Evolutionary conservation across 2,113 vertebrate genomes (phyloP).

Genomic region (Delphinapterus leucas): DNA sequence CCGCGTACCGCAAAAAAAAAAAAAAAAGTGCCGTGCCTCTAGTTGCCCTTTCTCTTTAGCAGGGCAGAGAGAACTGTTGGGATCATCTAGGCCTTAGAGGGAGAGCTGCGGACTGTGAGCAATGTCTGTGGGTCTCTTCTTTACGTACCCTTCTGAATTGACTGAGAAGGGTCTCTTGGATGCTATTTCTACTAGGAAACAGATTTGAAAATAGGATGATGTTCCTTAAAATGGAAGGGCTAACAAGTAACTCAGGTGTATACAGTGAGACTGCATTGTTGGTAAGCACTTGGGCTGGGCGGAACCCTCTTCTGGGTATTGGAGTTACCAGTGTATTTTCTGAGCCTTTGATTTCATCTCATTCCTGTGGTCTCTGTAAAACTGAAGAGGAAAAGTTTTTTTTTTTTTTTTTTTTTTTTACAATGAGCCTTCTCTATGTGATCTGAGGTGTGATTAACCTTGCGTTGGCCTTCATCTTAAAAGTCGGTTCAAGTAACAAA

Average conservation of each 20-base stretch:
- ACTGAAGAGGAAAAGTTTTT: not conserved
- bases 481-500: slow-evolving; percentile 7
- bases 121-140: not conserved
- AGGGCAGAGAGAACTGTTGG: not conserved
- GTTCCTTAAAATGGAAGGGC: not conserved
- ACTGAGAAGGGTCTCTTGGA: not conserved
- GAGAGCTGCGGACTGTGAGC: not conserved
- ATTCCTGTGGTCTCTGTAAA: not conserved
- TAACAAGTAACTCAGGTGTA: not conserved
- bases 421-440: not conserved
- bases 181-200: not conserved
- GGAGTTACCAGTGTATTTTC: not conserved
- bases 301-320: not conserved
- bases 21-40: not conserved
- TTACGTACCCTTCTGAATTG: not conserved
- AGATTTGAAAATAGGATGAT: not conserved
- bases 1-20: not conserved
- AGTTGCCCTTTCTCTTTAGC: not conserved
- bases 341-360: not conserved
- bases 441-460: not conserved
- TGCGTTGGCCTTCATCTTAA: not conserved
- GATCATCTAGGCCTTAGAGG: not conserved
- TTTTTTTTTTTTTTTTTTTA: not conserved
- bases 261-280: not conserved
- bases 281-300: not conserved